A percentile compares a stretch with the other conserved stretches of the same genome.
Evolutionary conservation across 2,888 invertebrate genomes (phyloP).

Genomic region (Heliconius aoede): DNA sequence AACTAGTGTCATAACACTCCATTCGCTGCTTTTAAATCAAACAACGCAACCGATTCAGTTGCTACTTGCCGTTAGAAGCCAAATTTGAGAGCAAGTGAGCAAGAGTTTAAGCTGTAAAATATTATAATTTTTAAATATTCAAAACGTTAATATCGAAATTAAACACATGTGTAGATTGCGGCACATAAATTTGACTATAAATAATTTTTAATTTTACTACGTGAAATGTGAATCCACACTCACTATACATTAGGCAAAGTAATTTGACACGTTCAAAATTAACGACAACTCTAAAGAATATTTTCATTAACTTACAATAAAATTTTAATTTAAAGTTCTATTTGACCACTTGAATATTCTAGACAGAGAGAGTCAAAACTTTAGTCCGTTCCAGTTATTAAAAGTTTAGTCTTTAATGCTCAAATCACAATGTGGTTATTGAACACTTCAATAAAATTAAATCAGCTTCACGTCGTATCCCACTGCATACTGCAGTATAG

Average conservation of each 20-base stretch:
- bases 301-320: neutral
- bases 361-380: conserved; percentile 46
- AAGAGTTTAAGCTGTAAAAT: neutral
- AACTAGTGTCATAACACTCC: neutral
- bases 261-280: neutral
- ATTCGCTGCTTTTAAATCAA: neutral
- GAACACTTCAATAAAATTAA: neutral
- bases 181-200: neutral
- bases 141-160: too few species aligned
- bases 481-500: too few species aligned
- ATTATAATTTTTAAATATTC: neutral
- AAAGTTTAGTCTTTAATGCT: conserved; percentile 48
- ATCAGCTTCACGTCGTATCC: too few species aligned
- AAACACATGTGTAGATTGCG: too few species aligned
- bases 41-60: neutral
- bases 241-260: neutral
- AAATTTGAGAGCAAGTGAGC: too few species aligned
- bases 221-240: neutral
- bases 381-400: conserved; percentile 50
- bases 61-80: neutral
- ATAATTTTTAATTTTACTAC: neutral
- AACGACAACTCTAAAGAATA: neutral
- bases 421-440: conserved; percentile 15
- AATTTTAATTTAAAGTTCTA: neutral
- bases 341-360: conserved; percentile 50